A percentile compares a stretch with the other conserved stretches of the same genome.
phyloP scores from a whole-genome alignment of 2,888 invertebrate species.

The Eupithecia vulgata region DNA sequence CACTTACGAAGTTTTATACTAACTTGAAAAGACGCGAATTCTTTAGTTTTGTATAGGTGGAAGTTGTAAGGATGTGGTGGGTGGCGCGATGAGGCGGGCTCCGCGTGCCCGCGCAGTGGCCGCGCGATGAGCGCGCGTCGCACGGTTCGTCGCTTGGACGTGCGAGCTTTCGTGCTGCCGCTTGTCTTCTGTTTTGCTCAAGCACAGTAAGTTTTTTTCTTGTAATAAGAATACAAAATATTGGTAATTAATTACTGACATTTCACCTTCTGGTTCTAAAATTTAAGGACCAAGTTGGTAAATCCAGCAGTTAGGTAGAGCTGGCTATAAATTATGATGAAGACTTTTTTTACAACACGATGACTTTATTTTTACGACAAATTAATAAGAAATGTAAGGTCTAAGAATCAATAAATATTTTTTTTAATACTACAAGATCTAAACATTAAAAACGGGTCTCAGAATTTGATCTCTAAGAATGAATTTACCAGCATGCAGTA shows the following conservation, averaged over 20 bases:
- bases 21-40: neutral
- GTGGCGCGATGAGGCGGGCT: constrained; percentile 65
- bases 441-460: no score
- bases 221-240: neutral
- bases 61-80: constrained; percentile 40
- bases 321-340: neutral
- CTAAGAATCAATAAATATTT: neutral
- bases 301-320: neutral
- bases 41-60: constrained; percentile 18
- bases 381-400: neutral
- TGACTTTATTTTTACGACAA: neutral
- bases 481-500: no score
- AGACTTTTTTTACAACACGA: neutral
- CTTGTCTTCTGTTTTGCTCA: constrained; percentile 59
- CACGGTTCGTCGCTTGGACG: constrained; percentile 60
- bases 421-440: no score
- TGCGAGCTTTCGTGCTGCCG: constrained; percentile 57
- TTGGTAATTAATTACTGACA: neutral
- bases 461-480: no score
- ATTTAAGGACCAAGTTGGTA: neutral
- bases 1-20: constrained; percentile 7
- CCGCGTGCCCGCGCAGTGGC: constrained; percentile 61
- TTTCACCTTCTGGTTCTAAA: neutral
- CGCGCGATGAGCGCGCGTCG: constrained; percentile 79
- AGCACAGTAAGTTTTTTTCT: constrained; percentile 67